Base-by-base conservation (phyloP, 1,140 invertebrate species). In the Drosophila varians region DNA sequence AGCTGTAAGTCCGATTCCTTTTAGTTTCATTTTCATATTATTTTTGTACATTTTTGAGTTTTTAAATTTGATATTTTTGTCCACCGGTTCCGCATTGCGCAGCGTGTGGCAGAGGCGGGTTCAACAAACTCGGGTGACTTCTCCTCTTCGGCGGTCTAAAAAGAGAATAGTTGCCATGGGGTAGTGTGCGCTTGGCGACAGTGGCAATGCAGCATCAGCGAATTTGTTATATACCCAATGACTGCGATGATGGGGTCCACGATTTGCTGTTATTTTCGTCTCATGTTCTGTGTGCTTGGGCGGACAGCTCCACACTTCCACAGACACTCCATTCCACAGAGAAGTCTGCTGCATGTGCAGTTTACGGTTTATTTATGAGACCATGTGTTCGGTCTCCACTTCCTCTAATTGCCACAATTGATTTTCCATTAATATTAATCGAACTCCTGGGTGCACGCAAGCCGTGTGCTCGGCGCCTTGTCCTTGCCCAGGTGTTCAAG, bases 351-450 rank as follows among this genome's bases (percentile, higher is more conserved):
- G 51, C 40, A 65, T 48, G 42, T 57, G 42, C 51, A 58, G 58
- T 74, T 51, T 64, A 70, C 36, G 18, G 43, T 46, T 49, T 55
- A 80, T 79, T 80, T 77, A 60, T 73, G 70, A 54, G 40, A 16
- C 65, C 72, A 62, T 75, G 26, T 66, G 71, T 12, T 38, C n/a
- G 28, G 9, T 46, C 34, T 46, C 47, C 52, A 45, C 42, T 47
- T 53, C 25, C 36, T 58, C 34, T 58, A 82, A 73, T 83, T 77
- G 64, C 55, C 23, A 19, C 70, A 65, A 84, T 84, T 86, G 80
- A 84, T 84, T 84, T 76, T 53, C 58, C 56, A 84, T 86, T 86
- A 86, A 80, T 86, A 86, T 84, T 84, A 61, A 84, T 84, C 48
- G 45, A 14, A 7, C 60, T 43, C 62, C 65, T 76, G 52, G 45